Evolutionary conservation across 2,113 vertebrate genomes (phyloP), one percentile per base, ranked within the genome.

Genomic region (Dicaeum eximium): DNA sequence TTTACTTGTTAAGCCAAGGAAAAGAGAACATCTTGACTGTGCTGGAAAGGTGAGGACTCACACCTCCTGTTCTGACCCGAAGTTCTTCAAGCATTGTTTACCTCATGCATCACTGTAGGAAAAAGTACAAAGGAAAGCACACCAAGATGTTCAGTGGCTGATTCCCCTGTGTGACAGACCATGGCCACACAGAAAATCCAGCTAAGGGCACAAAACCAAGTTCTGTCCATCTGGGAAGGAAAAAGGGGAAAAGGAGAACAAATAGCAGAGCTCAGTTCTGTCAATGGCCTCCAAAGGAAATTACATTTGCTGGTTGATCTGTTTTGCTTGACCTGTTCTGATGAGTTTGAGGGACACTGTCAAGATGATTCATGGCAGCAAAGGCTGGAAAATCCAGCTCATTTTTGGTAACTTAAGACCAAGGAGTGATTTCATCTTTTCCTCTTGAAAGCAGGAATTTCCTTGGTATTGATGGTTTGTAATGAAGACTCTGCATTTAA

Each of bases 141-240:
- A 44, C 11, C 0, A 2, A 81, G 50, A 19, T 0, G 0, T 15
- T 33, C 1, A 1, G 11, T 28, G 50, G 3, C 24, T 45, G 38
- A 15, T 79, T 21, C 13, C 9, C 21, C 9, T 3, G 1, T 8
- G 21, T 35, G 27, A 69, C 27, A 64, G 30, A 45, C 13, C 12
- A 23, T 13, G 27, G 58, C 13, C 37, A n/a, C 38, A 15, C 40
- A 54, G 56, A 81, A 27, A 66, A 78, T 4, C 31, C 58, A 78
- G 18, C 6, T 37, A 60, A 72, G 28, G 65, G 20, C n/a, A 23
- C 23, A 47, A 37, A 70, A 31, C 1, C 30, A 37, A 31, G 7
- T 40, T 77, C 27, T 81, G 28, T 15, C 10, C 20, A 44, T 37
- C 14, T 66, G 67, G 30, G 69, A 57, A 70, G 35, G 30, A 33